phyloP scores from a whole-genome alignment of 2,888 invertebrate species.

The Sphaerophoria rueppellii region DNA sequence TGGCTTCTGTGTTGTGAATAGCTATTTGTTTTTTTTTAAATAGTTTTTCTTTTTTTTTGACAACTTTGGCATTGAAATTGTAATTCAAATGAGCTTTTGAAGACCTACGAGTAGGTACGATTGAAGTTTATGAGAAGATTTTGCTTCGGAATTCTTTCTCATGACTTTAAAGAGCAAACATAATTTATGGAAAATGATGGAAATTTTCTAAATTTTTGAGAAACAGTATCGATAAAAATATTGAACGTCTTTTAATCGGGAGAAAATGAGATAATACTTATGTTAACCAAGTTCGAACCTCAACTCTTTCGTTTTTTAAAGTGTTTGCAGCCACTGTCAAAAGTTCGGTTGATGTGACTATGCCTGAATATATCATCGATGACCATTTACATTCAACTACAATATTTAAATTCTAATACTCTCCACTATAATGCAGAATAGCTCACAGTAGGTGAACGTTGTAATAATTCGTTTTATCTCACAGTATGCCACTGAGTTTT shows the following conservation, averaged over 20 bases:
- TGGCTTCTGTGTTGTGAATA: constrained; percentile 21
- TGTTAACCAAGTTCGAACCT: not conserved
- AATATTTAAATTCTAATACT: not conserved
- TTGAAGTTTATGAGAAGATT: not conserved
- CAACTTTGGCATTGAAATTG: constrained; percentile 11
- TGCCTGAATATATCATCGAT: constrained; percentile 25
- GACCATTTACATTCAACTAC: constrained; percentile 22
- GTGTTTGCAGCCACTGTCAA: no score
- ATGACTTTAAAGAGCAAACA: not conserved
- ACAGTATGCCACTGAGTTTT: not conserved
- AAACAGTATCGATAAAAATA: not conserved
- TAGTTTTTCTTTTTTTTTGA: not conserved
- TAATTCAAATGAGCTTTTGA: not conserved
- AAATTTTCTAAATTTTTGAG: no score
- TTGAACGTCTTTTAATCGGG: not conserved
- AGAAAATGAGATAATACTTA: not conserved
- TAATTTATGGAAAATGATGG: not conserved
- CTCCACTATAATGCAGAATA: not conserved
- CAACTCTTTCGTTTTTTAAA: constrained; percentile 3
- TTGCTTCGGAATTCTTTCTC: not conserved
- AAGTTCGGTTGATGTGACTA: no score
- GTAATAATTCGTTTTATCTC: constrained; percentile 23
- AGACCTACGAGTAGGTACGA: not conserved
- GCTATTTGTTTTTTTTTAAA: not conserved
- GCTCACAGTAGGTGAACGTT: constrained; percentile 43